Base-by-base conservation (phyloP, 2,113 vertebrate genomes). In the Fulmarus glacialis region DNA sequence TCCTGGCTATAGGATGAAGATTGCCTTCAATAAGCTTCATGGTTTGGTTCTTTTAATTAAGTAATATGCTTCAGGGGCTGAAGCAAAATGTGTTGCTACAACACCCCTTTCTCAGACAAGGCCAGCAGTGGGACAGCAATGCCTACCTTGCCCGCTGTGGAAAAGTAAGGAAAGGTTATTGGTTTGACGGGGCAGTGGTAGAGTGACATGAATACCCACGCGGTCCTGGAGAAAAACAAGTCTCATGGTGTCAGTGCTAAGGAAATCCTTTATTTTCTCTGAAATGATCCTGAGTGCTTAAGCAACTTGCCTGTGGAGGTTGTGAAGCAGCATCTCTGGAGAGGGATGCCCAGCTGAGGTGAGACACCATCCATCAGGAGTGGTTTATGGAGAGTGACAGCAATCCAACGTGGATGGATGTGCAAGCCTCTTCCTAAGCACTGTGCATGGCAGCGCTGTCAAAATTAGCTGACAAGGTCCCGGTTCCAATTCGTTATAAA, bases 401-500 rank as follows among this genome's bases (percentile, higher is more conserved):
- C 23, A 40, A 87, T 63, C 48, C 36, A 45, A 34, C 45, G 0
- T 2, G 20, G 47, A 16, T 16, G 56, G 42, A 10, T 9, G 8
- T 24, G 36, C 8, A 17, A 58, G 7, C 32, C 23, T 60, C 29
- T 43, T 62, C 14, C 43, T 11, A 4, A 40, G 38, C 17, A 53
- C 0, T 0, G 12, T 5, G 29, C 22, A 12, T 43, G 23, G 50
- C 6, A 63, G 9, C 0, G 1, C n/a, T 90, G 68, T 32, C 73
- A 81, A 43, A 83, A 42, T 32, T 12, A 48, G 40, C 59, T 40
- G 59, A 32, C 30, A 23, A 34, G n/a, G 27, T 53, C 72, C 42
- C 42, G 9, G 5, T 23, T 56, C 47, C 59, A 27, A 48, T 62
- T 77, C 63, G 55, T 47, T 21, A 34, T 8, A 32, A 70, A 66